Conservation (phyloP, 2,888 invertebrate genomes). For the Pimpla rufipes region DNA sequence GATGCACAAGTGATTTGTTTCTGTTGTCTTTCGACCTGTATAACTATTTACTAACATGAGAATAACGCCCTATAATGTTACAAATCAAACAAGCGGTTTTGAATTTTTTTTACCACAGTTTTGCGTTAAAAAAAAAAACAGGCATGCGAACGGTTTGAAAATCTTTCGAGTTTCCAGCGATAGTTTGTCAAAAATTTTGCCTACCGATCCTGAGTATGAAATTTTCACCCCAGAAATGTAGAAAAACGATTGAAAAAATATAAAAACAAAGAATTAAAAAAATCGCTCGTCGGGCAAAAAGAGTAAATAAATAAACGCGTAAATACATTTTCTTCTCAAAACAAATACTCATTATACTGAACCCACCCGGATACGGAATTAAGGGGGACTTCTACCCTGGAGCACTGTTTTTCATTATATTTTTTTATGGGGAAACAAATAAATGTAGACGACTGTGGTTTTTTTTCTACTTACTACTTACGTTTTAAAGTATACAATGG, state of each 20-base stretch:
- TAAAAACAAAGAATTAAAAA: neutral
- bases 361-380: too few species aligned
- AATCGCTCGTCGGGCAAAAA: neutral
- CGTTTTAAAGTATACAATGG: too few species aligned
- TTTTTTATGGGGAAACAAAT: too few species aligned
- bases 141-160: constrained; percentile 76
- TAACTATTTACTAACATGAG: constrained; percentile 79
- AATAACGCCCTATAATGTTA: constrained; percentile 82
- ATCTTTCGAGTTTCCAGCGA: neutral
- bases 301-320: neutral
- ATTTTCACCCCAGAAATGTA: neutral
- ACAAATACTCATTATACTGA: too few species aligned
- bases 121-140: constrained; percentile 55
- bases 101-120: constrained; percentile 57
- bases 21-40: constrained; percentile 6
- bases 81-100: constrained; percentile 80
- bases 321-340: too few species aligned
- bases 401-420: too few species aligned
- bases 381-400: too few species aligned
- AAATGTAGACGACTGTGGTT: too few species aligned
- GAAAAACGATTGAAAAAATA: neutral
- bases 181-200: too few species aligned
- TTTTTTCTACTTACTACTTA: too few species aligned
- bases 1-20: constrained; percentile 56
- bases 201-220: too few species aligned